phyloP scores from a whole-genome alignment of 2,888 invertebrate species.

The Prosopocoilus inquinatus region DNA sequence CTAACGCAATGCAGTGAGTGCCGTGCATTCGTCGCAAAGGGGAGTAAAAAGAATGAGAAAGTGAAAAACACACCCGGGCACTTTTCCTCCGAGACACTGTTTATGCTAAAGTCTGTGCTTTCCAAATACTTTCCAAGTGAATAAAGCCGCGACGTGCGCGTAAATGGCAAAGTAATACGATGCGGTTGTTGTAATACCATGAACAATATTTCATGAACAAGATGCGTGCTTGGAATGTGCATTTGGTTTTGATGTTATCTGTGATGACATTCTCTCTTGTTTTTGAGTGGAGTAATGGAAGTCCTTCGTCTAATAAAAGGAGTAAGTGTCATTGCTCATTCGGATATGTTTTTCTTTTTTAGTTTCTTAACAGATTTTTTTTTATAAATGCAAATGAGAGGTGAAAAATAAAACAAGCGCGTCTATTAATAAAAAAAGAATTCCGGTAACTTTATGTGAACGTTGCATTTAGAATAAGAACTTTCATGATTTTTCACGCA shows the following conservation, averaged over 20 bases:
- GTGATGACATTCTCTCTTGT: conserved; percentile 16
- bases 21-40: too few species aligned
- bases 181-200: conserved; percentile 1
- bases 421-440: too few species aligned
- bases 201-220: background rate
- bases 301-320: conserved; percentile 33
- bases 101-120: background rate
- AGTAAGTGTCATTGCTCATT: conserved; percentile 24
- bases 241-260: conserved; percentile 11
- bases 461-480: too few species aligned
- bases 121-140: background rate
- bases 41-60: too few species aligned
- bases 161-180: background rate
- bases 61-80: too few species aligned
- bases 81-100: background rate
- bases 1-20: too few species aligned
- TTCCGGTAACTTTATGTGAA: too few species aligned
- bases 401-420: too few species aligned
- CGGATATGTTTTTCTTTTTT: too few species aligned
- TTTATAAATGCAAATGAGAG: too few species aligned
- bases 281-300: conserved; percentile 20
- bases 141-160: background rate
- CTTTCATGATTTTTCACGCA: too few species aligned
- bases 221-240: conserved; percentile 17
- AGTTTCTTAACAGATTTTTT: too few species aligned